phyloP scores from a whole-genome alignment of 1,140 invertebrate species.

The Leptinotarsa undecemlineata region DNA sequence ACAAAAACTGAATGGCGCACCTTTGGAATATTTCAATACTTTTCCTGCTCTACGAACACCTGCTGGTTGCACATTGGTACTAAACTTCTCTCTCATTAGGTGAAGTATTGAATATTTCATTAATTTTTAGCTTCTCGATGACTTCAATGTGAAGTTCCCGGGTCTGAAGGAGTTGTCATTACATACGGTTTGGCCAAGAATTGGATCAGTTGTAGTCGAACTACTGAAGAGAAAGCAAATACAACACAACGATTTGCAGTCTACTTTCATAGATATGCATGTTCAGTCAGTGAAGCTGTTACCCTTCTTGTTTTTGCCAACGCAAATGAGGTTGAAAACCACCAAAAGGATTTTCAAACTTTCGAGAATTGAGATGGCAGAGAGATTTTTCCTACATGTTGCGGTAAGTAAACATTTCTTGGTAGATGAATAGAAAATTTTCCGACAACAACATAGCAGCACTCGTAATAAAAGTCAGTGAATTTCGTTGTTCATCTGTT shows the following conservation, averaged over 20 bases:
- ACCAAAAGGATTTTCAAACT: slow-evolving; percentile 7
- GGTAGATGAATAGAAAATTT: not conserved
- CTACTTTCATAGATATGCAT: not conserved
- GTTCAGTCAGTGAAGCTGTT: not conserved
- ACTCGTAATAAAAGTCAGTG: no score
- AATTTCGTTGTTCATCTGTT: no score
- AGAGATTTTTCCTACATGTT: slow-evolving; percentile 13
- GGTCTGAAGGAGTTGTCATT: not conserved
- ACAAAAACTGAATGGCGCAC: not conserved
- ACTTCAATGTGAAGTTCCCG: slow-evolving; percentile 9
- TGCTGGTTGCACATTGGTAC: slow-evolving; percentile 1
- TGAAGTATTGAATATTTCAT: not conserved
- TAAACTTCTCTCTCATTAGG: no score
- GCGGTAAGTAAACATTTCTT: not conserved
- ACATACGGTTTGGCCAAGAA: slow-evolving; percentile 8
- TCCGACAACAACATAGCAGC: no score
- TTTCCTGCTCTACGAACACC: not conserved
- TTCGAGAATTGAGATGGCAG: not conserved
- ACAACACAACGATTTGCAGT: not conserved
- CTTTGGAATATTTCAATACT: not conserved
- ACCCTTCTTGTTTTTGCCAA: not conserved
- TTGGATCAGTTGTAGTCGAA: slow-evolving; percentile 6
- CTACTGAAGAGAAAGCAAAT: not conserved
- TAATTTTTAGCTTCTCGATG: slow-evolving; percentile 4
- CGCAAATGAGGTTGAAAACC: not conserved